Percentiles rank a stretch among this genome's conserved stretches.
These are phyloP conservation scores for Brachypodius melanocephalos DNA, from an alignment of 2,113 vertebrate genomes.

Conservation along the genomic window DNA sequence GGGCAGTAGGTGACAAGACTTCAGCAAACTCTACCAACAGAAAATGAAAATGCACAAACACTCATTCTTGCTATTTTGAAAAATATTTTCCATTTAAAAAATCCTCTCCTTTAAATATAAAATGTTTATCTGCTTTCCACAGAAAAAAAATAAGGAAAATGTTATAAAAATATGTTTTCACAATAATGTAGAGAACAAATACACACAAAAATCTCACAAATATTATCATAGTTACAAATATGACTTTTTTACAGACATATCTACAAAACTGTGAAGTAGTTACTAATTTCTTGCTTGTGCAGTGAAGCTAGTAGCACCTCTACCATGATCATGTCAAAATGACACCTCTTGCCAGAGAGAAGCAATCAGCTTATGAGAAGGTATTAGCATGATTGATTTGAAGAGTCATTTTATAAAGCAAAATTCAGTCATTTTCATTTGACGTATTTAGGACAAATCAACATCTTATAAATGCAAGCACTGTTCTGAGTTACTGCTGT, in stretches of 20 bases:
- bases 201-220: background rate
- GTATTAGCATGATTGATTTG: background rate
- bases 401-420: background rate
- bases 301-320: background rate
- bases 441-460: conserved; percentile 4
- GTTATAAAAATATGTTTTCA: background rate
- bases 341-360: background rate
- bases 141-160: background rate
- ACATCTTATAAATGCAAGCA: background rate
- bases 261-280: background rate
- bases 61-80: background rate
- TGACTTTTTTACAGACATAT: background rate
- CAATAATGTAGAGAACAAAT: background rate
- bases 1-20: background rate
- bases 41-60: background rate
- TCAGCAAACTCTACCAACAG: background rate
- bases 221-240: background rate
- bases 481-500: background rate
- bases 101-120: background rate
- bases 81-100: background rate
- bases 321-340: background rate
- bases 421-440: conserved; percentile 6
- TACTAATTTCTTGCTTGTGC: background rate
- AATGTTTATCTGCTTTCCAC: background rate
- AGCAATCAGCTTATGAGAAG: background rate